Evolutionary conservation across 2,888 invertebrate species (phyloP), one percentile per base, ranked within the genome.

Genomic region (Pollenia amentaria): DNA sequence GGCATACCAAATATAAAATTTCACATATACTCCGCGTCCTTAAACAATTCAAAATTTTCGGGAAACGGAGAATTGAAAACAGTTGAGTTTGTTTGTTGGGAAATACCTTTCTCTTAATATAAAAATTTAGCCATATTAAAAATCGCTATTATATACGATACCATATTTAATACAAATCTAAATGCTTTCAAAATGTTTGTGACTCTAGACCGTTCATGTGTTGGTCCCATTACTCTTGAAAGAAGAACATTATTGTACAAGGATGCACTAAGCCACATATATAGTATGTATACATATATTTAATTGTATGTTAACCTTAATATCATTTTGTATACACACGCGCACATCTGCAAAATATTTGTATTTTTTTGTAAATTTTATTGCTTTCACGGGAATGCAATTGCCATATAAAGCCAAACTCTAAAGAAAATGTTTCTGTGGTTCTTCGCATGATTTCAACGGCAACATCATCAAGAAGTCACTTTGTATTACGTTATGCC

Each of bases 381-480:
- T 91, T 92, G 91, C 89, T 91, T 91, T 91, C 92, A 88, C 90
- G 89, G 89, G 91, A 91, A 91, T 89, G 84, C 86, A 69, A 69
- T 75, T 88, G 80, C 89, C 87, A 85, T 87, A 88, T 85, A 87
- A 79, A 87, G 86, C 51, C 72, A 42, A 76, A 69, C n/a, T 48
- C 62, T 85, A 55, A 85, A 80, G 80, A 70, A 81, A 85, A 84
- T 72, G 60, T 77, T 83, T 44, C 42, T 65, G 46, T 70, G 73
- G 65, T 60, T 46, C 11, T 48, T 21, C 65, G 69, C 62, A 75
- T 10, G 18, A 55, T 60, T 55, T 29, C 60, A 51, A 12, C 72
- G 67, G 85, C 76, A 85, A 62, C 57, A 85, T 72, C 76, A 85
- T 85, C 85, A 81, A 85, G 76, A 72, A 80, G 76, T 77, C 85